Percentiles rank a stretch among this genome's conserved stretches.
These are phyloP conservation scores for Apantesis nais DNA, from an alignment of 2,888 invertebrate genomes.

Conservation along the genomic window DNA sequence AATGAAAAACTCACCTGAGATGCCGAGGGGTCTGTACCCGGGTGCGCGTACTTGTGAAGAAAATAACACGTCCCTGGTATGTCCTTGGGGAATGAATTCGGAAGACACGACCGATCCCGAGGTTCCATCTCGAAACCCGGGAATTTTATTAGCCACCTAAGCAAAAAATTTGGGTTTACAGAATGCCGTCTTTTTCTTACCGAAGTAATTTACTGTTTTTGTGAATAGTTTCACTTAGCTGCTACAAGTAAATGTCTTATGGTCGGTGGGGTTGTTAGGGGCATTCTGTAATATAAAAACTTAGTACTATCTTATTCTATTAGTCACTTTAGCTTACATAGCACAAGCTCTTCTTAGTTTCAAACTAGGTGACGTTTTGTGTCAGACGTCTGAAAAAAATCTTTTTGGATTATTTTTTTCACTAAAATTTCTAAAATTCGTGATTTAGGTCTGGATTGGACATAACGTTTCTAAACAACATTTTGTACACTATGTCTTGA, in stretches of 20 bases:
- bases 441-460: slow-evolving; percentile 17
- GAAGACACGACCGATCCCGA: slow-evolving; percentile 91
- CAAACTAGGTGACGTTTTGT: too few species aligned
- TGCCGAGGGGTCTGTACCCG: slow-evolving; percentile 85
- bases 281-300: neutral
- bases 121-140: slow-evolving; percentile 92
- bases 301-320: neutral
- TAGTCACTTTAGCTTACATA: too few species aligned
- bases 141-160: slow-evolving; percentile 90
- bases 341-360: too few species aligned
- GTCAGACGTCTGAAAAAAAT: too few species aligned
- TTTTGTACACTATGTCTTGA: neutral
- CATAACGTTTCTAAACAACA: too few species aligned
- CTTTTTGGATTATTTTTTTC: too few species aligned
- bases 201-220: slow-evolving; percentile 10
- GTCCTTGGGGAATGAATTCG: slow-evolving; percentile 93
- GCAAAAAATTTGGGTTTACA: slow-evolving; percentile 25
- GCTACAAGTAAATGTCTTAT: slow-evolving; percentile 8
- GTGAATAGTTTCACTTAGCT: slow-evolving; percentile 22
- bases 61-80: slow-evolving; percentile 94
- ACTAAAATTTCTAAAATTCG: neutral
- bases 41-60: slow-evolving; percentile 91
- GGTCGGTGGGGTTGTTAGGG: neutral
- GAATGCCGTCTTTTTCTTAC: slow-evolving; percentile 17
- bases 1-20: slow-evolving; percentile 78